Percentiles rank a stretch among this genome's conserved stretches.
Conservation (phyloP, 2,888 invertebrate genomes). For the Scaptomyza polygonia region DNA sequence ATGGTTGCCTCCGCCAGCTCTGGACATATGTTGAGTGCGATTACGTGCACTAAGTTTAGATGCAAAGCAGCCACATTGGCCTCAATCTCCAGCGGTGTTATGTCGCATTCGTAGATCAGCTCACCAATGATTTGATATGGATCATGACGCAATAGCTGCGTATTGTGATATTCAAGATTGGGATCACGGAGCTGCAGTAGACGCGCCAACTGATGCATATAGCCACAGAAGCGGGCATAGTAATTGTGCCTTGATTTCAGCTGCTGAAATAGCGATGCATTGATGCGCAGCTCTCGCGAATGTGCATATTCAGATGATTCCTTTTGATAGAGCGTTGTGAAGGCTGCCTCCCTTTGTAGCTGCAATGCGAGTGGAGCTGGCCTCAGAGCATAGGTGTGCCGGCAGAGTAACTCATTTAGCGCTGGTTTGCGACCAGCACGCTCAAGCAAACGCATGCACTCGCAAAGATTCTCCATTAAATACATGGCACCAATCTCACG, state of each 20-base stretch:
- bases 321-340: constrained; percentile 69
- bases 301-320: constrained; percentile 61
- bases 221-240: constrained; percentile 79
- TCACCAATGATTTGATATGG: constrained; percentile 88
- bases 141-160: constrained; percentile 78
- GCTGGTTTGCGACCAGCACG: constrained; percentile 56
- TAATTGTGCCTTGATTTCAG: constrained; percentile 81
- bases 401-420: constrained; percentile 72
- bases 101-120: constrained; percentile 88
- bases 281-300: constrained; percentile 76
- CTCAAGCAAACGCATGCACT: constrained; percentile 79
- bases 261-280: constrained; percentile 78
- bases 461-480: constrained; percentile 78
- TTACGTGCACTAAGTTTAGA: constrained; percentile 90
- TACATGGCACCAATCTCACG: constrained; percentile 78
- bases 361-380: constrained; percentile 71
- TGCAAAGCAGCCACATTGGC: constrained; percentile 88
- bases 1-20: constrained; percentile 70
- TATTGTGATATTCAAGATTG: constrained; percentile 74
- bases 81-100: constrained; percentile 89
- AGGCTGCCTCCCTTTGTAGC: constrained; percentile 76
- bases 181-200: constrained; percentile 83
- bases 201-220: constrained; percentile 80
- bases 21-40: constrained; percentile 90
- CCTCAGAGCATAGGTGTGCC: constrained; percentile 73